Evolutionary conservation across 2,113 vertebrate species (phyloP), one percentile per base, ranked within the genome.

Genomic region (Triplophysa rosa): DNA sequence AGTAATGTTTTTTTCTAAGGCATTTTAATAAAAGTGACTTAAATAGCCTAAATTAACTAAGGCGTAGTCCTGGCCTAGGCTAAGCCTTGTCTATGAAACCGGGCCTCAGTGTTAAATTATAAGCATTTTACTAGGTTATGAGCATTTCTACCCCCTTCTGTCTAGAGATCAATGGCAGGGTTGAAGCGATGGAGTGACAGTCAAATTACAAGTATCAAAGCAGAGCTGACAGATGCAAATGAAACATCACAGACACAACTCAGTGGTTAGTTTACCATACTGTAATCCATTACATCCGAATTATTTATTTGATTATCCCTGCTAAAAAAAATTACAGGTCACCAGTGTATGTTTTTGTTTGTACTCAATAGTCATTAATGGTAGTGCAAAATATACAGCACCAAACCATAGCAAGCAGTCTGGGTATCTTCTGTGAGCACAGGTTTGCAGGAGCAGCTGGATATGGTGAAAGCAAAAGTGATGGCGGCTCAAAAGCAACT

Each of bases 161-260:
- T 74, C 21, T 33, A 87, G 87, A 78, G 49, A 58, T 83, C 67
- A 11, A 45, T 78, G 13, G 29, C n/a, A 33, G 61, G 61, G 64
- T 76, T 86, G 13, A 82, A 72, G 13, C 75, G 45, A 21, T 87
- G 83, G 86, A 69, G 67, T 64, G 63, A 58, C 61, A 63, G 73
- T 19, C 79, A 84, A 24, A 79, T 77, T n/a, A 42, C 64, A 65
- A 67, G 72, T 61, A 70, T 76, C 45, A 77, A 84, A 49, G 47
- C 21, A 12, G 85, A 85, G 45, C 56, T 88, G 10, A 65, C 42
- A 45, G 80, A 80, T 3, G 47, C 49, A n/a, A 80, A 84, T 9
- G 26, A 61, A 14, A 47, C 23, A 23, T 47, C 68, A 16, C 52
- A 81, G 61, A 67, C 81, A 77, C 29, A 24, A 40, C 58, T 79